These are phyloP conservation scores for Columba guinea DNA, from an alignment of 2,797 vertebrate species.

Conservation along the genomic window DNA sequence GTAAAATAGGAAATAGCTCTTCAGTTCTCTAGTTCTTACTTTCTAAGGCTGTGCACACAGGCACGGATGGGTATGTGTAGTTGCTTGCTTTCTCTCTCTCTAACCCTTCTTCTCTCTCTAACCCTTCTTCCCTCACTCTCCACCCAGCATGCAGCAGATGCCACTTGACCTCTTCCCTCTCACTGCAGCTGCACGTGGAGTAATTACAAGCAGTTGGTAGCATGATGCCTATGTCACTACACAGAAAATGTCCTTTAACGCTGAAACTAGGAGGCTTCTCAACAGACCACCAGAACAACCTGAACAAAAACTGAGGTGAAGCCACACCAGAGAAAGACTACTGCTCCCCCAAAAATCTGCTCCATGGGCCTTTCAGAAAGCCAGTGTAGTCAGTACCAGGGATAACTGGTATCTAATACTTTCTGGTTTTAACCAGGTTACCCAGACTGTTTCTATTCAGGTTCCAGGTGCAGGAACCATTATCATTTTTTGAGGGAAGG, in stretches of 20 bases:
- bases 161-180: not conserved
- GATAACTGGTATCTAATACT: not conserved
- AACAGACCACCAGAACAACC: not conserved
- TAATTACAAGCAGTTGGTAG: not conserved
- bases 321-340: not conserved
- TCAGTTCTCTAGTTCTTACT: not conserved
- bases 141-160: not conserved
- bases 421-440: not conserved
- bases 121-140: not conserved
- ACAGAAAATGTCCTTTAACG: not conserved
- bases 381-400: not conserved
- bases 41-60: not conserved
- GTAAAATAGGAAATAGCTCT: not conserved
- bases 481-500: not conserved
- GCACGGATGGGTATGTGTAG: fast-evolving
- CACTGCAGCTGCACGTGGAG: not conserved
- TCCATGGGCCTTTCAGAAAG: not conserved
- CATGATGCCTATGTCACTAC: not conserved
- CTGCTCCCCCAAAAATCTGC: not conserved
- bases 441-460: not conserved
- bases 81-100: not conserved
- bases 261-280: not conserved
- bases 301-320: not conserved
- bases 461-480: not conserved
- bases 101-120: not conserved